Evolutionary conservation across 2,113 vertebrate species (phyloP), one percentile per base, ranked within the genome.

Genomic region (Sapajus apella): DNA sequence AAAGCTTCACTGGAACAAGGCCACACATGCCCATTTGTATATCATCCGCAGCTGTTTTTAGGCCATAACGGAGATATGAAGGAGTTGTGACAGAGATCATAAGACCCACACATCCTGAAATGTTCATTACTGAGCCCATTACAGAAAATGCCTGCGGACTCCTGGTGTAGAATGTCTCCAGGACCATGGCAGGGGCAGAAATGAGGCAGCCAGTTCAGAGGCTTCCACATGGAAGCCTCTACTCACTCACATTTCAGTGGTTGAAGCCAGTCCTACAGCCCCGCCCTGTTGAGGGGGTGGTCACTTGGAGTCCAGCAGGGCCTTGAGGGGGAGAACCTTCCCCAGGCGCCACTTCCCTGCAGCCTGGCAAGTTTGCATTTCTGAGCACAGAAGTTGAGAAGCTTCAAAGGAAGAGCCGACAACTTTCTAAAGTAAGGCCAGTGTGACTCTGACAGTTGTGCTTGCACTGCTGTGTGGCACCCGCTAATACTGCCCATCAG

Each of bases 391-490:
- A 87, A 25, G 8, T 32, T 17, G 35, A 40, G 43, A 93, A 47
- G 25, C 43, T 56, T 43, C 16, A 21, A 32, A 52, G 37, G 72
- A 40, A 73, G 70, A 8, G 13, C 25, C 0, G 6, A 45, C 13
- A 8, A 13, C 40, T 8, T 76, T 76, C 37, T 13, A 30, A 43
- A 45, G 23, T 14, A 16, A 45, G 23, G 77, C 12, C 11, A 25
- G 35, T 3, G 4, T 58, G 21, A 16, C 76, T 30, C 76, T 50
- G 25, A n/a, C 7, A 4, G 5, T 3, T 3, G 14, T 10, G 21
- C 47, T 23, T 32, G 72, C n/a, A 1, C 76, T 75, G 4, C 13
- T 10, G 0, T 13, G 50, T n/a, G n/a, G 40, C 12, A 4, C 16
- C 14, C 3, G 0, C 25, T 7, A 27, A 18, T 8, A 43, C 64